These are phyloP conservation scores for Spea bombifrons DNA, from an alignment of 2,113 vertebrate species.

Conservation along the genomic window DNA sequence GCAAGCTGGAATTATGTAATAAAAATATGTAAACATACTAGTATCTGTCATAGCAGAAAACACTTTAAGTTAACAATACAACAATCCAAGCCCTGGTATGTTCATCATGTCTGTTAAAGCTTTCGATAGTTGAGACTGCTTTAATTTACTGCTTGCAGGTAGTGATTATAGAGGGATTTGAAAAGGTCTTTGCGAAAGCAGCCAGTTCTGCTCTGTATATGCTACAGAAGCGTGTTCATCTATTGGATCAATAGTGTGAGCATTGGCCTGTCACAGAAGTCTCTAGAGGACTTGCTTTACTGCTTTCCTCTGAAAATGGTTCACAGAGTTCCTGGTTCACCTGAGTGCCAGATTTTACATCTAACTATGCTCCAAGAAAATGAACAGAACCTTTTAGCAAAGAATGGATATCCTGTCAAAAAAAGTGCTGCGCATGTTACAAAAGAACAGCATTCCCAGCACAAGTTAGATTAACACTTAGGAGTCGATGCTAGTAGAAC, in stretches of 20 bases:
- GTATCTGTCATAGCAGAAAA: conserved; percentile 61
- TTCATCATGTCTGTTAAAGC: conserved; percentile 54
- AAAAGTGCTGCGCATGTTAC: conserved; percentile 27
- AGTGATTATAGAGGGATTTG: conserved; percentile 62
- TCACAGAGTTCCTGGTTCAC: conserved; percentile 40
- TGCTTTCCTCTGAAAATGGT: conserved; percentile 15
- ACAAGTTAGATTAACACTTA: conserved; percentile 23
- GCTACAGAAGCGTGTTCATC: conserved; percentile 52
- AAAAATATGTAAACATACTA: conserved; percentile 63
- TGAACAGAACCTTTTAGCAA: conserved; percentile 35
- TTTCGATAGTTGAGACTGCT: conserved; percentile 56
- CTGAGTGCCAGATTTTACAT: conserved; percentile 12
- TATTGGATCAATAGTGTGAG: conserved; percentile 58
- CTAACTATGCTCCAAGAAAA: not conserved
- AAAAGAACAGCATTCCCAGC: conserved; percentile 40
- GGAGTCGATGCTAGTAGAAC: too few relatives aligned
- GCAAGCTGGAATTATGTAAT: too few relatives aligned
- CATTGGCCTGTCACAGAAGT: conserved; percentile 49
- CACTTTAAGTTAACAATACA: conserved; percentile 50
- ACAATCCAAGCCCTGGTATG: conserved; percentile 57
- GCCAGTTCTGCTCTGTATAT: conserved; percentile 58
- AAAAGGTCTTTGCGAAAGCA: conserved; percentile 63
- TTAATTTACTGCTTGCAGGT: conserved; percentile 62
- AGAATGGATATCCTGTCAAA: conserved; percentile 41
- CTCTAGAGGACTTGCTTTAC: conserved; percentile 50